Conservation (phyloP, 2,797 vertebrate species). For the Loris lydekkerianus region DNA sequence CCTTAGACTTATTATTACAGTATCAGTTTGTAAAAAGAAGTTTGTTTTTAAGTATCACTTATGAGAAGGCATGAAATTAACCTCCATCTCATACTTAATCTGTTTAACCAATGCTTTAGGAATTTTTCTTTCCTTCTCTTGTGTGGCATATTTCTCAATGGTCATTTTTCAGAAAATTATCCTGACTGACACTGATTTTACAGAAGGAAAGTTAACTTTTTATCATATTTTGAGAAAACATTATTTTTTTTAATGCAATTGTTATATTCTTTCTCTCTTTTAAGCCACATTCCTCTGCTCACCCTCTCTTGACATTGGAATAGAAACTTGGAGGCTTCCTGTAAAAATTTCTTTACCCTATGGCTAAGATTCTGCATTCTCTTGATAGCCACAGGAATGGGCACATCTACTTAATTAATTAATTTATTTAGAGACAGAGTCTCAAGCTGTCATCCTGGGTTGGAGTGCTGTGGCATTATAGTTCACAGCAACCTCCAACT, state of each 20-base stretch:
- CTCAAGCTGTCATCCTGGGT: too few species aligned
- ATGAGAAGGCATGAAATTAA: neutral
- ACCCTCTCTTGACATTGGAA: neutral
- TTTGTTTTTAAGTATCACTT: neutral
- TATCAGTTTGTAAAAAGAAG: neutral
- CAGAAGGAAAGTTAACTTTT: neutral
- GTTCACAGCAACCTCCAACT: too few species aligned
- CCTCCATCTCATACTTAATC: neutral
- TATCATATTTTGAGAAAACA: neutral
- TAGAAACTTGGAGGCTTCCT: neutral
- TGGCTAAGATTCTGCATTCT: neutral
- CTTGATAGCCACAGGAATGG: neutral
- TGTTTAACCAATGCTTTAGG: neutral
- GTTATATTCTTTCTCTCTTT: neutral
- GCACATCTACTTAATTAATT: neutral
- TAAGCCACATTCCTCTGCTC: too few species aligned
- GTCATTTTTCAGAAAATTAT: neutral
- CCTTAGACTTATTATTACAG: neutral
- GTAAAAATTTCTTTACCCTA: neutral
- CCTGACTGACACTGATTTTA: neutral
- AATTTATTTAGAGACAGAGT: too few species aligned
- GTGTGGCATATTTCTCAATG: neutral
- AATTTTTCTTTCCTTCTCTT: neutral
- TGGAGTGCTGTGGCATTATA: too few species aligned
- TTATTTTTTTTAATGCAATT: neutral